Conservation (phyloP, 2,797 vertebrate species). For the Enteromius viviparus region DNA sequence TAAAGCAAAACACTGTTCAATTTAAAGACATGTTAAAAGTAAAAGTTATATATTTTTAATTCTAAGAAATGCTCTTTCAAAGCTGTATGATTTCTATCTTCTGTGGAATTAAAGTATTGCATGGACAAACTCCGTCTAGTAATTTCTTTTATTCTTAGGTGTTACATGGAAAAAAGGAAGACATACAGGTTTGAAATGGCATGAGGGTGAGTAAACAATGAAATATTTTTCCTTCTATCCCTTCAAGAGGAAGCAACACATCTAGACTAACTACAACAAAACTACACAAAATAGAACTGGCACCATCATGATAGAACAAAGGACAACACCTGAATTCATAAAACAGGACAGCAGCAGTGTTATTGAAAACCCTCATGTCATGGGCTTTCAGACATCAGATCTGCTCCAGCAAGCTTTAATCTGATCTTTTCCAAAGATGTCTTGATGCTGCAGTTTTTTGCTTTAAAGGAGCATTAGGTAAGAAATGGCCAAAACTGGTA, state of each 20-base stretch:
- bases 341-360: background rate
- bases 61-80: background rate
- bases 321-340: slow-evolving; percentile 27
- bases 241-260: slow-evolving; percentile 51
- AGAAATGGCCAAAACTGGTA: too few relatives aligned
- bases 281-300: slow-evolving; percentile 63
- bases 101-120: background rate
- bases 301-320: background rate
- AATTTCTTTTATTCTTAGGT: background rate
- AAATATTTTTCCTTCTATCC: background rate
- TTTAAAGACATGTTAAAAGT: slow-evolving; percentile 55
- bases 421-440: background rate
- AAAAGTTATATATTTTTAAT: background rate
- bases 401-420: slow-evolving; percentile 25
- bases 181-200: slow-evolving; percentile 55
- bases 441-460: background rate
- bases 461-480: too few relatives aligned
- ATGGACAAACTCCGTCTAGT: background rate
- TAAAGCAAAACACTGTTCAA: slow-evolving; percentile 62
- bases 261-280: slow-evolving; percentile 64
- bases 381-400: slow-evolving; percentile 22
- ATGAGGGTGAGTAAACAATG: background rate
- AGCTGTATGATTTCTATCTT: background rate
- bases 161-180: background rate
- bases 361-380: background rate